Percentiles rank a stretch among this genome's conserved stretches.
phyloP scores from a whole-genome alignment of 2,113 vertebrate genomes.

The Chaenogobius annularis region DNA sequence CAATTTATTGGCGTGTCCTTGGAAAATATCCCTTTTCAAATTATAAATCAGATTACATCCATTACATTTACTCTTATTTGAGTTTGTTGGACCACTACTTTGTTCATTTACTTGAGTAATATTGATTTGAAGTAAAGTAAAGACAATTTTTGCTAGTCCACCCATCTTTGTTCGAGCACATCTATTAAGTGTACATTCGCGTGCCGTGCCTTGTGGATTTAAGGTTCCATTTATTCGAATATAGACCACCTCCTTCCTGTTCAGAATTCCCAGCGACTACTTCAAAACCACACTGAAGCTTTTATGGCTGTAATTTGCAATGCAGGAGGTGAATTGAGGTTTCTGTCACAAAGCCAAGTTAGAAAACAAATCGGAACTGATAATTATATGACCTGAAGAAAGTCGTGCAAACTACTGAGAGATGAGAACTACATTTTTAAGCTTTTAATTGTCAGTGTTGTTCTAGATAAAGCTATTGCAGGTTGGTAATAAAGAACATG shows the following conservation, averaged over 20 bases:
- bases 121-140: no score
- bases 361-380: background rate
- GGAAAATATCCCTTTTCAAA: no score
- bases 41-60: no score
- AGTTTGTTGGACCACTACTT: no score
- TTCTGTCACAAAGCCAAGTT: slow-evolving; percentile 3
- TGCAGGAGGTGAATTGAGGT: slow-evolving; percentile 11
- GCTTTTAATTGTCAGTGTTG: background rate
- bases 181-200: no score
- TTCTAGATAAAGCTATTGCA: slow-evolving; percentile 1
- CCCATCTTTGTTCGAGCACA: no score
- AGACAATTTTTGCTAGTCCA: no score
- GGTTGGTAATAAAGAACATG: background rate
- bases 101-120: no score
- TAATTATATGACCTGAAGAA: background rate
- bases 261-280: background rate
- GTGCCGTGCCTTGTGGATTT: background rate
- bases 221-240: background rate
- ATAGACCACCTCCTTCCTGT: background rate
- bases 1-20: no score
- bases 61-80: no score
- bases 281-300: slow-evolving; percentile 22
- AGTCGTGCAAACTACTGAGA: background rate
- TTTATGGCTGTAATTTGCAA: slow-evolving; percentile 13
- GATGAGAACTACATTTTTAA: background rate